These are phyloP conservation scores for Climacteris rufus DNA, from an alignment of 2,113 vertebrate species.

Conservation along the genomic window DNA sequence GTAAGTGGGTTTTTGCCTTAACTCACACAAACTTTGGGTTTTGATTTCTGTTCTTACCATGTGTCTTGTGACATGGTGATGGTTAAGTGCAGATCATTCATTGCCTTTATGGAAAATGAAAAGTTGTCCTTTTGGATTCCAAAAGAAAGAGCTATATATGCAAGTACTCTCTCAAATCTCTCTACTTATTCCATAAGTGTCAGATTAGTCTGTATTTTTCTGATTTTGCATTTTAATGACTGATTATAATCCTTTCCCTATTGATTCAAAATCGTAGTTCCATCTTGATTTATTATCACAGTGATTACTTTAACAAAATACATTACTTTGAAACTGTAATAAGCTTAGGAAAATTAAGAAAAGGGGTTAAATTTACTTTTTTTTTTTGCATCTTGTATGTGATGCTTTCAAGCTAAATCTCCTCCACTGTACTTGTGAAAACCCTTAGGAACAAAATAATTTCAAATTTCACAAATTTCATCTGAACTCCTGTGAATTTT, in stretches of 20 bases:
- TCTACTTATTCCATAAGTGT: neutral
- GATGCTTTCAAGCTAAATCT: neutral
- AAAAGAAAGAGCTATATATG: neutral
- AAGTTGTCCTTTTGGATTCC: neutral
- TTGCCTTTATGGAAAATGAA: neutral
- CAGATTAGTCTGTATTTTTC: neutral
- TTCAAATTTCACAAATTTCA: neutral
- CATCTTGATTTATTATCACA: neutral
- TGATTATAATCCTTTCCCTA: neutral
- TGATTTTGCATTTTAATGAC: neutral
- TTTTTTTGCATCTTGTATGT: neutral
- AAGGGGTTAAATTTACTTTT: neutral
- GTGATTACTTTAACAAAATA: neutral
- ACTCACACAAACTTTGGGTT: neutral
- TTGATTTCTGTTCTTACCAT: neutral
- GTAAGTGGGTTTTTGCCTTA: slow-evolving; percentile 70
- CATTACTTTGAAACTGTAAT: neutral
- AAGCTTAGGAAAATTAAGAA: neutral
- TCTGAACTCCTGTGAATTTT: neutral
- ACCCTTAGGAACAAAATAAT: neutral
- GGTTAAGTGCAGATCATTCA: fast-evolving
- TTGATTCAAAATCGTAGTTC: neutral
- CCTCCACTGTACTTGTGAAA: neutral
- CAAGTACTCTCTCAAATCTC: neutral
- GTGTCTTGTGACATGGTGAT: neutral